These are phyloP conservation scores for Drosophila simulans DNA, from an alignment of 1,140 invertebrate species.

Conservation along the genomic window DNA sequence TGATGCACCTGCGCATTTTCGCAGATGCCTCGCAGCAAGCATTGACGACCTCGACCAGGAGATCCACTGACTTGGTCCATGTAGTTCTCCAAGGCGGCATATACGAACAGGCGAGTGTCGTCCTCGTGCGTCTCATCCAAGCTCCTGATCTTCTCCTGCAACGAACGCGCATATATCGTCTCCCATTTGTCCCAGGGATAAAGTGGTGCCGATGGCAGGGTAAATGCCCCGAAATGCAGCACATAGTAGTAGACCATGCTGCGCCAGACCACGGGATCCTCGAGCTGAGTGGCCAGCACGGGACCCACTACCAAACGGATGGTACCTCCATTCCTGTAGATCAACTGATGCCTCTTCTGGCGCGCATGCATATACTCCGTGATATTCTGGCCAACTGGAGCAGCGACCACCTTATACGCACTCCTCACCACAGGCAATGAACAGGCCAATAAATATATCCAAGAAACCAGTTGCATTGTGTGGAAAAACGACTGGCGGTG, in stretches of 20 bases:
- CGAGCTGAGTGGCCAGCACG: constrained; percentile 56
- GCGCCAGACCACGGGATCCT: constrained; percentile 70
- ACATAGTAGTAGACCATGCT: constrained; percentile 63
- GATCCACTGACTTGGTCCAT: constrained; percentile 56
- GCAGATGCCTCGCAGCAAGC: constrained; percentile 74
- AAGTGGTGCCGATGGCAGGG: constrained; percentile 63
- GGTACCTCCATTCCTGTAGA: constrained; percentile 58
- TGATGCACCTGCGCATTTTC: constrained; percentile 80
- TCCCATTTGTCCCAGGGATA: constrained; percentile 83
- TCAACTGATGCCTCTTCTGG: constrained; percentile 59
- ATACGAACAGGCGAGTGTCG: constrained; percentile 71
- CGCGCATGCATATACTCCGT: constrained; percentile 54
- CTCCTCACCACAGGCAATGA: constrained; percentile 23
- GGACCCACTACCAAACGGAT: constrained; percentile 66
- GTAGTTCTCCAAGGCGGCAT: constrained; percentile 65
- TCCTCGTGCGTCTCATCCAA: constrained; percentile 59
- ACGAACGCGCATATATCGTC: constrained; percentile 58
- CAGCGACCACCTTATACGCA: constrained; percentile 36
- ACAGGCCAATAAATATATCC: constrained; percentile 7
- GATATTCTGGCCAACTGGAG: constrained; percentile 50
- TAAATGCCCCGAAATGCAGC: constrained; percentile 69
- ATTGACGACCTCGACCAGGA: constrained; percentile 47
- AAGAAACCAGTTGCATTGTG: constrained; percentile 29
- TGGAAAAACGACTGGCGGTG: constrained; percentile 6
- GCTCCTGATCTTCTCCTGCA: constrained; percentile 44